Evolutionary conservation across 2,113 vertebrate species (phyloP).

Genomic region (Neogale vison): DNA sequence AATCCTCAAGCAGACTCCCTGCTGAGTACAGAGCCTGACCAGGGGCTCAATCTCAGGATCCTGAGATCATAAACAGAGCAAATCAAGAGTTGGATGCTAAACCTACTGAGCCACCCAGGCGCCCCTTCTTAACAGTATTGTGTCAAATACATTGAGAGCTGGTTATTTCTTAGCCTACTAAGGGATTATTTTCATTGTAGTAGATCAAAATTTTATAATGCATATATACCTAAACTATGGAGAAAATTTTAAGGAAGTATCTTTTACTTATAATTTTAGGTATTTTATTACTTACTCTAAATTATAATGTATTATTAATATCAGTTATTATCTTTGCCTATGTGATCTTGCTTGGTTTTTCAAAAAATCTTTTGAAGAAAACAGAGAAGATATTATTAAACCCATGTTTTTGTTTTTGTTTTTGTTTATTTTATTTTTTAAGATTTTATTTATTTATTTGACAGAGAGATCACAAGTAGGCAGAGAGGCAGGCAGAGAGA

Average conservation of each 20-base stretch:
- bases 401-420: too few relatives aligned
- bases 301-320: background rate
- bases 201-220: background rate
- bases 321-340: background rate
- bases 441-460: too few relatives aligned
- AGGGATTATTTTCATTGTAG: background rate
- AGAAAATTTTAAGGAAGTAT: background rate
- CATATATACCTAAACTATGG: background rate
- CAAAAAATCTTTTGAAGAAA: slow-evolving; percentile 14
- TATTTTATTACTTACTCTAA: background rate
- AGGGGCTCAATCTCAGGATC: background rate
- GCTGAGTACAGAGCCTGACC: background rate
- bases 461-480: too few relatives aligned
- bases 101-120: background rate
- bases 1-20: background rate
- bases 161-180: background rate
- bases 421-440: background rate
- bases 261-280: background rate
- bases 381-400: background rate
- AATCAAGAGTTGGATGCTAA: too few relatives aligned
- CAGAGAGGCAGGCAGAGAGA: too few relatives aligned
- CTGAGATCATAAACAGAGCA: background rate
- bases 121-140: background rate
- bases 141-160: background rate
- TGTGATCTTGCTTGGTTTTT: background rate